Conservation (phyloP, 2,888 invertebrate species). For the Trissolcus brochymenae region DNA sequence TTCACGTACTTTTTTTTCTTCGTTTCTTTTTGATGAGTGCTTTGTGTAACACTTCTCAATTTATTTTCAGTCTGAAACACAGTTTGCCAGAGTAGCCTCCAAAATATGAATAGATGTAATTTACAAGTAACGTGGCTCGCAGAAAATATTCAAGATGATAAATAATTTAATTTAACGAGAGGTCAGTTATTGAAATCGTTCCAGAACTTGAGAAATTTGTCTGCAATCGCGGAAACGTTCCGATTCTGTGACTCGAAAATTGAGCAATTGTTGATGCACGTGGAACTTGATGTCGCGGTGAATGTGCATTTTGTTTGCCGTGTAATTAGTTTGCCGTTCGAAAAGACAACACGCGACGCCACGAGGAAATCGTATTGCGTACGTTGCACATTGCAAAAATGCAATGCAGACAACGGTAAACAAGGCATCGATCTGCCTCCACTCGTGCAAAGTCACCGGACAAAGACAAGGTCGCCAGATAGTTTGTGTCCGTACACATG, state of each 20-base stretch:
- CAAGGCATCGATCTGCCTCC: slow-evolving; percentile 23
- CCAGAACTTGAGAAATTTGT: no score
- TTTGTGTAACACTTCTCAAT: no score
- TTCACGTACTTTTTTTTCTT: no score
- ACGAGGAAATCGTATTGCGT: slow-evolving; percentile 21
- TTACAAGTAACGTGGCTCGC: no score
- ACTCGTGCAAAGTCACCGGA: slow-evolving; percentile 25
- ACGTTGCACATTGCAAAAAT: slow-evolving; percentile 6
- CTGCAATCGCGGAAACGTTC: slow-evolving; percentile 9
- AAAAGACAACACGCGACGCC: slow-evolving; percentile 17
- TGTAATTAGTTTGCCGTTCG: slow-evolving; percentile 14
- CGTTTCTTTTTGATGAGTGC: no score
- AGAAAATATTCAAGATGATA: no score
- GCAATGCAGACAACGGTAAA: slow-evolving; percentile 32
- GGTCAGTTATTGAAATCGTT: no score
- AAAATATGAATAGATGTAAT: no score
- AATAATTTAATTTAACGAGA: no score
- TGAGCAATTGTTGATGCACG: slow-evolving; percentile 4
- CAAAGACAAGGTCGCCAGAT: slow-evolving; percentile 25
- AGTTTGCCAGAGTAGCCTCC: no score
- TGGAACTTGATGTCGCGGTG: slow-evolving; percentile 21
- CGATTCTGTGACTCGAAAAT: no score
- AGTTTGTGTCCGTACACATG: slow-evolving; percentile 21
- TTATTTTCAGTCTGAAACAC: no score
- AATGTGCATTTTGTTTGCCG: slow-evolving; percentile 9